A percentile compares a stretch with the other conserved stretches of the same genome.
These are phyloP conservation scores for Nomada fucata DNA, from an alignment of 2,888 invertebrate species.

Conservation along the genomic window DNA sequence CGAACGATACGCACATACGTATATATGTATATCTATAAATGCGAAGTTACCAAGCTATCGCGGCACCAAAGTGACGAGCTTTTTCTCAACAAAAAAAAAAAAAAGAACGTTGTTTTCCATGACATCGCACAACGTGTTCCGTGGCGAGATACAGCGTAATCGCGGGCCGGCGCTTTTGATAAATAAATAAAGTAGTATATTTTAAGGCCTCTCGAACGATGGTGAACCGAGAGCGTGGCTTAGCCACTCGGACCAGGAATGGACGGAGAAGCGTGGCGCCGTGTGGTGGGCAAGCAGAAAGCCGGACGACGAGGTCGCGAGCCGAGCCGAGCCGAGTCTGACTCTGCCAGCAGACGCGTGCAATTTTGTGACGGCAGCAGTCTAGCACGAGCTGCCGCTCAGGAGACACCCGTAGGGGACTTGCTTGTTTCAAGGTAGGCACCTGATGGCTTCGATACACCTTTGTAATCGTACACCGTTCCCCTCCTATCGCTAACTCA, in stretches of 20 bases:
- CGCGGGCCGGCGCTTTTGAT: slow-evolving; percentile 5
- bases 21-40: slow-evolving; percentile 14
- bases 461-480: background rate
- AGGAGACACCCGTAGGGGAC: slow-evolving; percentile 80
- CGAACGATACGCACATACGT: background rate
- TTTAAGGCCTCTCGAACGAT: slow-evolving; percentile 22
- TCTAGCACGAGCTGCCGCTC: slow-evolving; percentile 83
- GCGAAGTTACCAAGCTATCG: background rate
- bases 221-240: slow-evolving; percentile 8
- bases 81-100: too few relatives aligned
- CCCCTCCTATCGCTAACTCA: background rate
- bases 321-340: slow-evolving; percentile 35
- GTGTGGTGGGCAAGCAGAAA: slow-evolving; percentile 41
- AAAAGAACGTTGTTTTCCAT: background rate
- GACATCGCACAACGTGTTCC: background rate
- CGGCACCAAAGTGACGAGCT: background rate
- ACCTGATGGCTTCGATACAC: slow-evolving; percentile 24
- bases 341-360: slow-evolving; percentile 68
- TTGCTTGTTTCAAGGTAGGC: slow-evolving; percentile 78
- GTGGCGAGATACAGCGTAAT: slow-evolving; percentile 17
- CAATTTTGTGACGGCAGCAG: slow-evolving; percentile 76
- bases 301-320: slow-evolving; percentile 48
- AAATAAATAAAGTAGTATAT: slow-evolving; percentile 41
- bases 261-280: slow-evolving; percentile 40
- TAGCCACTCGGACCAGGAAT: slow-evolving; percentile 24